Evolutionary conservation across 2,113 vertebrate species (phyloP), one percentile per base, ranked within the genome.

Genomic region (Pluvianellus socialis): DNA sequence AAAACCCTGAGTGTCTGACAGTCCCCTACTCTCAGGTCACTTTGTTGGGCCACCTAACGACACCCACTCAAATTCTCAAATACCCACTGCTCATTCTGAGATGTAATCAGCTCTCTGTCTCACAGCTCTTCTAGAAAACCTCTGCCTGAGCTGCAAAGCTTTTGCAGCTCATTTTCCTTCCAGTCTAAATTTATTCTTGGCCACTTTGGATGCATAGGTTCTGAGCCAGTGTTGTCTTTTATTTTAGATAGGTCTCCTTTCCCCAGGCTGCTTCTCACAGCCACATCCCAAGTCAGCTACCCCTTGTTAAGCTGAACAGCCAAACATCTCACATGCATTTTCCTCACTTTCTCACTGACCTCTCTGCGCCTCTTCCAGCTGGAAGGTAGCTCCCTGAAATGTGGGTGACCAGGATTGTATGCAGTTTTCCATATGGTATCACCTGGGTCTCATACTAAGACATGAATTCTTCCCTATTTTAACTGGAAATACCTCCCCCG

Each of bases 361-460:
- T 97, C 55, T 77, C 38, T 65, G 42, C 7, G 21, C 16, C 47
- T 95, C 44, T 84, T 97, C 93, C 93, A 96, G 91, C 80, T 96
- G 94, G 79, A 94, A 89, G 63, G 47, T 47, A 66, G 81, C 72
- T 74, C 52, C 79, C 86, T 84, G 70, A 81, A 96, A 92, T 4
- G 11, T 74, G 86, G 89, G 76, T 67, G 55, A 92, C 86, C 79
- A 86, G 32, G 63, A 94, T 9, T 66, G 83, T 50, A 76, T 38
- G 79, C 95, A 96, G 50, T 91, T 96, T 94, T 96, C 94, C 95
- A 95, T 86, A 96, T 95, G 94, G 86, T 83, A 94, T 89, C 95
- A 81, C 89, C 89, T 92, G 95, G 91, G 95, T 65, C 91, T 94
- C 47, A 0, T 96, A 91, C 83, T 94, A 87, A 89, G 71, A 80